phyloP scores from a whole-genome alignment of 2,888 invertebrate species.

The Thecocarcelia acutangulata region DNA sequence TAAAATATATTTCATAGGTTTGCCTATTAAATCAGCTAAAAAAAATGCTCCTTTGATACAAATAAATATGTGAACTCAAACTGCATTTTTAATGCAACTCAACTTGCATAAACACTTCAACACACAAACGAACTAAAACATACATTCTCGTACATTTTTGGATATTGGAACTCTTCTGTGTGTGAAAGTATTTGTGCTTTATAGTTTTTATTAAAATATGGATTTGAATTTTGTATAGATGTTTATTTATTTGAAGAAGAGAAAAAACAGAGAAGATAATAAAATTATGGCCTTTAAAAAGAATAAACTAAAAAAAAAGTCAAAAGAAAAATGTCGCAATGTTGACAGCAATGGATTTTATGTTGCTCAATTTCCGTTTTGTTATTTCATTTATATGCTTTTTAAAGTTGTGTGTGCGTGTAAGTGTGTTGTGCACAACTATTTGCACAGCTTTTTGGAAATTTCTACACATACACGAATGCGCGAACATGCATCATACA shows the following conservation, averaged over 20 bases:
- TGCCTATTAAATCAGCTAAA: constrained; percentile 33
- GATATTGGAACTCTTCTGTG: neutral
- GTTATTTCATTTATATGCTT: constrained; percentile 33
- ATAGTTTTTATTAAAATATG: constrained; percentile 46
- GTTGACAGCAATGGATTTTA: constrained; percentile 62
- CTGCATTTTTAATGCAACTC: constrained; percentile 38
- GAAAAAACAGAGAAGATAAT: neutral
- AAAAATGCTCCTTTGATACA: constrained; percentile 6
- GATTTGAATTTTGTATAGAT: constrained; percentile 43
- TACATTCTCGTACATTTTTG: constrained; percentile 10
- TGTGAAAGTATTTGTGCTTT: neutral
- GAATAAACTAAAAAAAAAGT: constrained; percentile 15
- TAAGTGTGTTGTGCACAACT: neutral
- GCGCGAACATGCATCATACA: neutral
- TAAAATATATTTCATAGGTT: neutral
- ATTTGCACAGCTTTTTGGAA: constrained; percentile 14
- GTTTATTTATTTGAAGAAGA: constrained; percentile 38
- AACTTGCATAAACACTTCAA: constrained; percentile 3
- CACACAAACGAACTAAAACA: neutral
- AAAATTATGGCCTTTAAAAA: constrained; percentile 32
- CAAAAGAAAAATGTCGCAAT: constrained; percentile 57
- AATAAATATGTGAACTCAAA: constrained; percentile 32
- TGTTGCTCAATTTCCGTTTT: constrained; percentile 66
- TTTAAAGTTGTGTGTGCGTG: neutral
- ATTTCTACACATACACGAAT: neutral